phyloP scores from a whole-genome alignment of 2,888 invertebrate species.

The Campoplex nolae region DNA sequence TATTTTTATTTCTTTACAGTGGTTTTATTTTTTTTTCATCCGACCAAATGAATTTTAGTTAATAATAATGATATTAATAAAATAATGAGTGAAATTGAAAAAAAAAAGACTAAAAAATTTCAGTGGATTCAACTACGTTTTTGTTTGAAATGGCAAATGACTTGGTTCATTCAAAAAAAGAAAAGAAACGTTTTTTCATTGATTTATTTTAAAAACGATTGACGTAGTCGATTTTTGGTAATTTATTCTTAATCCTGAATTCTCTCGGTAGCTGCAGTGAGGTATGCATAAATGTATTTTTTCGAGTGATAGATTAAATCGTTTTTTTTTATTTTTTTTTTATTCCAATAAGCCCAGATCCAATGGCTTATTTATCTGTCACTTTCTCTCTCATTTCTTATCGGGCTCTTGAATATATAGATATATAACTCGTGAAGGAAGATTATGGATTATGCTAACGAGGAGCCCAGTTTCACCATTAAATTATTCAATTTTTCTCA shows the following conservation, averaged over 20 bases:
- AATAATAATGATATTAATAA: no score
- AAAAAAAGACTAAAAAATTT: no score
- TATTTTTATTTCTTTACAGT: not conserved
- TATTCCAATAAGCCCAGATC: not conserved
- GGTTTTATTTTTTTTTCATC: not conserved
- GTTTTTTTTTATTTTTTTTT: not conserved
- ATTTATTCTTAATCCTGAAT: not conserved
- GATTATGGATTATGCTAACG: slow-evolving; percentile 55
- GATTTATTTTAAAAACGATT: no score
- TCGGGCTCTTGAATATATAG: not conserved
- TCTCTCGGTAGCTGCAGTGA: not conserved
- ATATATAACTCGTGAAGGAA: not conserved
- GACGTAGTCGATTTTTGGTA: not conserved
- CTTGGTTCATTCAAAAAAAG: no score
- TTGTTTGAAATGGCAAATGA: no score
- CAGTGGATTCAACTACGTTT: no score
- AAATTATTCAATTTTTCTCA: slow-evolving; percentile 53
- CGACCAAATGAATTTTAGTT: no score
- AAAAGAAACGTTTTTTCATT: no score
- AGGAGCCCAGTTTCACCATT: slow-evolving; percentile 22
- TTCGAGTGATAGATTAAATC: not conserved
- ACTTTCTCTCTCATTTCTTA: slow-evolving; percentile 1
- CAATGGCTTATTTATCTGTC: not conserved
- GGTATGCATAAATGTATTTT: slow-evolving; percentile 18
- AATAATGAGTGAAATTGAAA: no score